Evolutionary conservation across 2,797 vertebrate genomes (phyloP), one percentile per base, ranked within the genome.

Genomic region (Antrozous pallidus): DNA sequence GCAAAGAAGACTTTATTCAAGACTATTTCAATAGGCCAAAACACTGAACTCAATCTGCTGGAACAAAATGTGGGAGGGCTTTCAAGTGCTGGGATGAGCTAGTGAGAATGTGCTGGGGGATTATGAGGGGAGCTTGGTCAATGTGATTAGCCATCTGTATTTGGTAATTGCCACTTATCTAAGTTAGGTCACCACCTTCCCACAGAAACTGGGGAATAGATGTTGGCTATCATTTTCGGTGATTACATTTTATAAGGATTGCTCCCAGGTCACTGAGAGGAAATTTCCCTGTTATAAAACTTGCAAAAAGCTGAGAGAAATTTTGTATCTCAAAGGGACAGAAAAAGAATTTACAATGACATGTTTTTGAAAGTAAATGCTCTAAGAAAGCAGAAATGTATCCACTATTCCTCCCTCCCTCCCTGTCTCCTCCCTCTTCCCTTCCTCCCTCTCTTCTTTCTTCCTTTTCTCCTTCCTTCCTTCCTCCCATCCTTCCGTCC

Each of bases 291-390:
- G 16, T 40, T 94, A 17, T 78, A 42, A 95, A 78, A 56, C 28
- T 63, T 28, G 49, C 26, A 69, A 86, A 65, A 45, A 6, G 14
- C 28, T 91, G 12, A 36, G n/a, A 61, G 36, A 42, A 88, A n/a
- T 70, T 42, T 51, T 85, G 38, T 9, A 45, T 70, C 45, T 42
- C 63, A 69, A 77, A 74, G 28, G 4, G 7, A 38, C 14, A 77
- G 47, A 88, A 71, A 86, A 93, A 65, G 9, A 87, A 87, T 63
- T 93, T 58, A 70, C 5, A 77, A 83, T 5, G 71, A 26, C 3
- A 91, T 24, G 26, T 33, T 86, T 80, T 56, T 16, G 3, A 74
- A 91, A 61, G 28, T 36, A 69, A 61, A 33, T 40, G 3, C 16
- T 78, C 31, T 24, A 14, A 73, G n/a, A 45, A 86, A 67, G 51